Evolutionary conservation across 37 sponge, comb jelly and placozoan species (phyloP).

Genomic region (Ephydatia muelleri): DNA sequence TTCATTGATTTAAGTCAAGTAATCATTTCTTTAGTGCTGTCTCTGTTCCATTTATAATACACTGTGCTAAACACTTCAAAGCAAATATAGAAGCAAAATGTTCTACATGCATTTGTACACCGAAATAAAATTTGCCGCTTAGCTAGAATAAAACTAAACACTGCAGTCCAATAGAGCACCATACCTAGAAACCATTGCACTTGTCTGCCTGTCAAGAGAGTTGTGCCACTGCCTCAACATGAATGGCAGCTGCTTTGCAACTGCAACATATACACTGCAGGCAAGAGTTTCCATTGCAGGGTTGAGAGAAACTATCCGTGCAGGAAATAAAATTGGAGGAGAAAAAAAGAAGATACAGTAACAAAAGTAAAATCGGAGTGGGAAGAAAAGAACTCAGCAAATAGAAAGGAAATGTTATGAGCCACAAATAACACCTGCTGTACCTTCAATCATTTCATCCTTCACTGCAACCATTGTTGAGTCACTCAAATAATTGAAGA

Average conservation of each 20-base stretch:
- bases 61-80: no score
- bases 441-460: conserved; percentile 6
- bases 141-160: no score
- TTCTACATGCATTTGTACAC: no score
- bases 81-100: no score
- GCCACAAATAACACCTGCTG: background rate
- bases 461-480: background rate
- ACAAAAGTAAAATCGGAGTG: no score
- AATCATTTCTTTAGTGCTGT: no score
- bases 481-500: conserved; percentile 38
- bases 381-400: no score
- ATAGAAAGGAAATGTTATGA: no score
- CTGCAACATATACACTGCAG: conserved; percentile 26
- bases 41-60: no score
- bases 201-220: conserved; percentile 59
- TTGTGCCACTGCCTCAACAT: conserved; percentile 85
- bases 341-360: no score
- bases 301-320: conserved; percentile 16
- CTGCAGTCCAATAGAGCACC: background rate
- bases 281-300: conserved; percentile 36
- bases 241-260: conserved; percentile 66
- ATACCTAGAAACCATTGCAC: conserved; percentile 38
- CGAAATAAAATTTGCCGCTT: no score
- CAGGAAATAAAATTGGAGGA: background rate
- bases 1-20: no score